phyloP scores from a whole-genome alignment of 2,888 invertebrate species.

The Laothoe populi region DNA sequence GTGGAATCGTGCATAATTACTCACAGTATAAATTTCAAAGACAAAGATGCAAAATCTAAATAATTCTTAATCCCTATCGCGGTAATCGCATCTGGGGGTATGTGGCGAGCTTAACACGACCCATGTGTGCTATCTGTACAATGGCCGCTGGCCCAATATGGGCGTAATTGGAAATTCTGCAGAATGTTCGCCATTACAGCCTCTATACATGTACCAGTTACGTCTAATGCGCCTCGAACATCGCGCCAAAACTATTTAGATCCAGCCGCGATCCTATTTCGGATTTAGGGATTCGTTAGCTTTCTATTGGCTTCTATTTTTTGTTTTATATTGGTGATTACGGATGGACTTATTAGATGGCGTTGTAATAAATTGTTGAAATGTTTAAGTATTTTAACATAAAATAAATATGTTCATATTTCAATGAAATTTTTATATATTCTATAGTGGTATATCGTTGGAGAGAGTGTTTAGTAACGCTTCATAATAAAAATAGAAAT shows the following conservation, averaged over 20 bases:
- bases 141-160: conserved; percentile 61
- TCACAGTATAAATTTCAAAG: neutral
- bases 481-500: too few relatives aligned
- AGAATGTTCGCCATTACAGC: conserved; percentile 56
- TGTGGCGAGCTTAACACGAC: conserved; percentile 16
- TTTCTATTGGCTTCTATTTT: conserved; percentile 6
- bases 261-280: conserved; percentile 45
- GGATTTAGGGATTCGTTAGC: conserved; percentile 12
- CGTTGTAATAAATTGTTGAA: neutral
- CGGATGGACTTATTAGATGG: neutral
- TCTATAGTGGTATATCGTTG: too few relatives aligned
- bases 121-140: conserved; percentile 29
- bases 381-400: too few relatives aligned
- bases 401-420: too few relatives aligned
- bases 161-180: conserved; percentile 72
- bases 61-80: conserved; percentile 20
- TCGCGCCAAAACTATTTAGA: conserved; percentile 49
- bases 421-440: too few relatives aligned
- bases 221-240: conserved; percentile 58
- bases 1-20: neutral
- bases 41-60: conserved; percentile 23
- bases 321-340: neutral
- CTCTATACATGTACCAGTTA: conserved; percentile 45
- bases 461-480: too few relatives aligned
- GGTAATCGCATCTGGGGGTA: conserved; percentile 16